These are phyloP conservation scores for Proterorhinus semilunaris DNA, from an alignment of 2,113 vertebrate genomes.

Conservation along the genomic window DNA sequence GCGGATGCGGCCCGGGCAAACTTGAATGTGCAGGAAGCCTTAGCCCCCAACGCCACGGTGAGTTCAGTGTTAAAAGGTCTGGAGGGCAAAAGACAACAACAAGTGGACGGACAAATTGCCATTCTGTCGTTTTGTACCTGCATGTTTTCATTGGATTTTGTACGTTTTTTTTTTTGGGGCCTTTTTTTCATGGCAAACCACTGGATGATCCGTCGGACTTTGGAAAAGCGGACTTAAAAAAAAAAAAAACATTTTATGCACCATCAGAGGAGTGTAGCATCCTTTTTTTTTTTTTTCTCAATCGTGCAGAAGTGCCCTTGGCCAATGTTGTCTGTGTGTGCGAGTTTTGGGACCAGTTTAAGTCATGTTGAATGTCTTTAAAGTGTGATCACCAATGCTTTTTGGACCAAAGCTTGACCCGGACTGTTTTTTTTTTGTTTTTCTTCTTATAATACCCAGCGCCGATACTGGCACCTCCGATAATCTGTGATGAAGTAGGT, in stretches of 20 bases:
- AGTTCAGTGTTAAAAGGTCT: slow-evolving; percentile 57
- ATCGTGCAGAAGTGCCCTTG: slow-evolving; percentile 66
- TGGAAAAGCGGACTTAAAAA: slow-evolving; percentile 28
- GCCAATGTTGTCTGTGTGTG: slow-evolving; percentile 58
- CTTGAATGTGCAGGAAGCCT: slow-evolving; percentile 37
- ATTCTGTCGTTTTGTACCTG: slow-evolving; percentile 54
- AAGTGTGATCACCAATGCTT: not conserved
- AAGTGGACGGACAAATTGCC: not conserved
- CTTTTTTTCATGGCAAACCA: slow-evolving; percentile 1
- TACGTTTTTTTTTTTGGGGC: slow-evolving; percentile 48
- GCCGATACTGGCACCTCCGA: not conserved
- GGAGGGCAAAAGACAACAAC: slow-evolving; percentile 1
- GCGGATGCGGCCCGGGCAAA: slow-evolving; percentile 37
- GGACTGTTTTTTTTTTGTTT: not conserved
- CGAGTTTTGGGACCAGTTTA: slow-evolving; percentile 30
- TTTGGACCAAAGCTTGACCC: not conserved
- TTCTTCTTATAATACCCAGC: not conserved
- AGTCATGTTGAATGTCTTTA: slow-evolving; percentile 39
- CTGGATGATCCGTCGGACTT: slow-evolving; percentile 29
- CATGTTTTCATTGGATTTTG: slow-evolving; percentile 64
- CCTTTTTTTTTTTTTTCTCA: slow-evolving; percentile 10
- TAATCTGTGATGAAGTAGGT: not conserved
- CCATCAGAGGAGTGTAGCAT: slow-evolving; percentile 36
- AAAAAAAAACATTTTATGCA: slow-evolving; percentile 24
- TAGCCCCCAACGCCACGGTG: slow-evolving; percentile 38